phyloP scores from a whole-genome alignment of 2,113 vertebrate genomes.

The Rhynchomys soricoides region DNA sequence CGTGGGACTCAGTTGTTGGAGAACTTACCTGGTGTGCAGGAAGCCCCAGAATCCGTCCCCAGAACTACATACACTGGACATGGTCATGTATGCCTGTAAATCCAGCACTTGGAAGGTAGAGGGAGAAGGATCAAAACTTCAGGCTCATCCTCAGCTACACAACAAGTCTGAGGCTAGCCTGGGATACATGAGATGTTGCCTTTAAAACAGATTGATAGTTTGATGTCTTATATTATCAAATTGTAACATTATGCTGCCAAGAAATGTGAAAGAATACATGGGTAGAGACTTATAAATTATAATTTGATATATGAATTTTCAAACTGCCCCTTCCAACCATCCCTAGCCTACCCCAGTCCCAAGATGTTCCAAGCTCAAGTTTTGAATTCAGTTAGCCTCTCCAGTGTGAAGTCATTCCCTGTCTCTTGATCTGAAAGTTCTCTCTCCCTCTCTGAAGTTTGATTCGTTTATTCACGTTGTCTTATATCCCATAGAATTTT shows the following conservation, averaged over 20 bases:
- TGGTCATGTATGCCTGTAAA: neutral
- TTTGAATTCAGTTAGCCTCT: neutral
- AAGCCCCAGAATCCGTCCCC: neutral
- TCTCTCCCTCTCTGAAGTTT: neutral
- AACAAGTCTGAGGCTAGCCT: neutral
- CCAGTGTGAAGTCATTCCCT: neutral
- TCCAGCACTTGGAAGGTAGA: too few relatives aligned
- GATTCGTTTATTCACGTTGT: neutral
- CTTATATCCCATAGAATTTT: neutral
- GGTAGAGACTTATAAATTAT: neutral
- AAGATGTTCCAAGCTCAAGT: neutral
- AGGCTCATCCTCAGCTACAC: neutral
- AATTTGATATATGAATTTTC: neutral
- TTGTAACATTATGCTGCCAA: neutral
- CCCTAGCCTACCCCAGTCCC: neutral
- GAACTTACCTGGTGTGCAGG: too few relatives aligned
- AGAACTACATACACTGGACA: neutral
- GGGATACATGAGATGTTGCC: neutral
- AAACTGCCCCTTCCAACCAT: neutral
- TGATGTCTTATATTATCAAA: slow-evolving; percentile 13
- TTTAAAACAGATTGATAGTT: neutral
- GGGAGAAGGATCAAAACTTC: neutral
- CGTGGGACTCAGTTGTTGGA: neutral
- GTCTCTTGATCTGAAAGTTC: neutral
- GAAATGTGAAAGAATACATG: neutral